Percentiles rank a stretch among this genome's conserved stretches.
Evolutionary conservation across 2,888 invertebrate species (phyloP).

Genomic region (Ellobium chinense): DNA sequence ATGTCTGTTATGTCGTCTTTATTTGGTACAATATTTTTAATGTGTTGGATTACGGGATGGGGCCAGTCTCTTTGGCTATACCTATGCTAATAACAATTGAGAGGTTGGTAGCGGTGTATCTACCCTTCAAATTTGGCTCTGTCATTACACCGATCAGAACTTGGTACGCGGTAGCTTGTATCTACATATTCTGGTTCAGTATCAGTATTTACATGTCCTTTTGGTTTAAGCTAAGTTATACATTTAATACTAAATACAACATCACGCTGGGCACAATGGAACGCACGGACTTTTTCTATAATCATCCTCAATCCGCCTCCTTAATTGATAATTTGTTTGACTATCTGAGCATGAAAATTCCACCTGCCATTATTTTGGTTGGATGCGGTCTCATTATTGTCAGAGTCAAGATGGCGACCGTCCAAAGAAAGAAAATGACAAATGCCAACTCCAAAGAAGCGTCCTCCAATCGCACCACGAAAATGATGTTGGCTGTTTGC

Average conservation of each 20-base stretch:
- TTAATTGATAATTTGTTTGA: neutral
- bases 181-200: neutral
- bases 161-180: neutral
- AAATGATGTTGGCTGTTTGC: neutral
- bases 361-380: neutral
- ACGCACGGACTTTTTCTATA: neutral
- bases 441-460: neutral
- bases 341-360: neutral
- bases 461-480: neutral
- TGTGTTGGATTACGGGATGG: neutral
- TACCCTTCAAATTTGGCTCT: neutral
- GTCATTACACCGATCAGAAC: slow-evolving; percentile 3
- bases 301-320: neutral
- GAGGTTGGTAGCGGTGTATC: neutral
- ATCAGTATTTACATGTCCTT: neutral
- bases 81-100: slow-evolving; percentile 17
- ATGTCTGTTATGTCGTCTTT: neutral
- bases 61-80: neutral
- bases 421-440: neutral
- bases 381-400: neutral
- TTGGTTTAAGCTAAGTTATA: neutral
- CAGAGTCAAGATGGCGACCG: neutral
- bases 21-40: neutral
- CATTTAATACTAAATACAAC: neutral
- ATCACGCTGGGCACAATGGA: neutral